Percentiles rank a stretch among this genome's conserved stretches.
These are phyloP conservation scores for Diploptera punctata DNA, from an alignment of 2,888 invertebrate genomes.

Conservation along the genomic window DNA sequence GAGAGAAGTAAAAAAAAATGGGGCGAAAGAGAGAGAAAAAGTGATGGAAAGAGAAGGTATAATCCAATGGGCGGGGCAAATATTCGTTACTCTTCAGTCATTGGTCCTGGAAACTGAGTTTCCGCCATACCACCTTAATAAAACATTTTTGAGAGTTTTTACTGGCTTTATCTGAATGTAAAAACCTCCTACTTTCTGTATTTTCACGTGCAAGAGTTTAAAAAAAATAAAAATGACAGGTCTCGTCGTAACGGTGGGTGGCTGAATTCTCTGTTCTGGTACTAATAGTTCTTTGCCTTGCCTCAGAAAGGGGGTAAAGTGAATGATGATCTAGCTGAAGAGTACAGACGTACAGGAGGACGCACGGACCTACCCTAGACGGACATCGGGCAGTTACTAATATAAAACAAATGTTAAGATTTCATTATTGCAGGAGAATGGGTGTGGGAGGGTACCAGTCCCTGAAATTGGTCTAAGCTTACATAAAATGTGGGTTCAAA, in stretches of 20 bases:
- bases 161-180: slow-evolving; percentile 37
- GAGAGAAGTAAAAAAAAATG: background rate
- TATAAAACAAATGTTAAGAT: slow-evolving; percentile 31
- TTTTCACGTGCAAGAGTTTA: slow-evolving; percentile 25
- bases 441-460: background rate
- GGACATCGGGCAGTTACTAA: slow-evolving; percentile 8
- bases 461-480: slow-evolving; percentile 8
- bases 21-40: background rate
- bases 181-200: slow-evolving; percentile 36
- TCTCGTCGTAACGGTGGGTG: slow-evolving; percentile 5
- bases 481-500: slow-evolving; percentile 13
- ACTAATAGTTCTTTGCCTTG: slow-evolving; percentile 16
- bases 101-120: slow-evolving; percentile 34
- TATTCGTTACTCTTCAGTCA: slow-evolving; percentile 31
- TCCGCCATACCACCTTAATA: slow-evolving; percentile 40
- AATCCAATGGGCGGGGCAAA: slow-evolving; percentile 32
- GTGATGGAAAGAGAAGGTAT: slow-evolving; percentile 15
- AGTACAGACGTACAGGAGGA: background rate
- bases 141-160: slow-evolving; percentile 42
- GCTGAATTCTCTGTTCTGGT: background rate
- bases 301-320: slow-evolving; percentile 5
- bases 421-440: slow-evolving; percentile 17
- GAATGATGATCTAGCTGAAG: slow-evolving; percentile 15
- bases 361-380: background rate
- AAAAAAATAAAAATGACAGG: slow-evolving; percentile 32